phyloP scores from a whole-genome alignment of 2,113 vertebrate genomes.

The Parotia lawesii region DNA sequence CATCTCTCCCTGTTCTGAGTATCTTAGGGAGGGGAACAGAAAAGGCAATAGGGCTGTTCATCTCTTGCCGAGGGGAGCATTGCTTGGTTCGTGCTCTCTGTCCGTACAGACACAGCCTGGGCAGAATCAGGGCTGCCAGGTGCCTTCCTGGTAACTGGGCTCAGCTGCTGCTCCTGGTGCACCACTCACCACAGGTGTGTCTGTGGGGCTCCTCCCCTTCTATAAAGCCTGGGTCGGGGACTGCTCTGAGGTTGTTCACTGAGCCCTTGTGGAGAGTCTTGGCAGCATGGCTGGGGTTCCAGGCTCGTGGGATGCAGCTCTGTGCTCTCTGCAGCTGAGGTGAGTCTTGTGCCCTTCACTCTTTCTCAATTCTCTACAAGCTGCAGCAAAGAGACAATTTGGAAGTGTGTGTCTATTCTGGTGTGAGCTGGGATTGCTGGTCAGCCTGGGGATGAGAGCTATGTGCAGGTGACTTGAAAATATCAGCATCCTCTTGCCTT shows the following conservation, averaged over 20 bases:
- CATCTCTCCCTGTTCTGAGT: not conserved
- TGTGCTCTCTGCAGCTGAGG: not conserved
- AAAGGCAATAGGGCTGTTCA: not conserved
- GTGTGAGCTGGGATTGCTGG: not conserved
- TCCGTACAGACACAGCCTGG: accelerated
- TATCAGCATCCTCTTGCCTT: accelerated
- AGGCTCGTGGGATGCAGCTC: not conserved
- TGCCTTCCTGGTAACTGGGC: not conserved
- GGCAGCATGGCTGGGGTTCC: accelerated
- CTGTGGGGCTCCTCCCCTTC: accelerated
- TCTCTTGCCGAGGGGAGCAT: accelerated
- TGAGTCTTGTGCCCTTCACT: accelerated
- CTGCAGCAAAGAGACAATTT: accelerated
- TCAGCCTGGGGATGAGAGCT: not conserved
- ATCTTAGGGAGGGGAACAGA: not conserved
- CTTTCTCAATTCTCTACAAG: accelerated
- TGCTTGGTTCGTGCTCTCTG: not conserved
- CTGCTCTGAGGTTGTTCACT: accelerated
- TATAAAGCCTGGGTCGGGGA: accelerated
- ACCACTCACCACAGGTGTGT: not conserved
- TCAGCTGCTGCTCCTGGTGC: not conserved
- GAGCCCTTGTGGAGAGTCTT: accelerated
- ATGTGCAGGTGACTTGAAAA: accelerated
- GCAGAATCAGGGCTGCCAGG: not conserved
- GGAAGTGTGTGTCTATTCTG: accelerated